Conservation (phyloP, 2,888 invertebrate species). For the Ochropleura leucogaster region DNA sequence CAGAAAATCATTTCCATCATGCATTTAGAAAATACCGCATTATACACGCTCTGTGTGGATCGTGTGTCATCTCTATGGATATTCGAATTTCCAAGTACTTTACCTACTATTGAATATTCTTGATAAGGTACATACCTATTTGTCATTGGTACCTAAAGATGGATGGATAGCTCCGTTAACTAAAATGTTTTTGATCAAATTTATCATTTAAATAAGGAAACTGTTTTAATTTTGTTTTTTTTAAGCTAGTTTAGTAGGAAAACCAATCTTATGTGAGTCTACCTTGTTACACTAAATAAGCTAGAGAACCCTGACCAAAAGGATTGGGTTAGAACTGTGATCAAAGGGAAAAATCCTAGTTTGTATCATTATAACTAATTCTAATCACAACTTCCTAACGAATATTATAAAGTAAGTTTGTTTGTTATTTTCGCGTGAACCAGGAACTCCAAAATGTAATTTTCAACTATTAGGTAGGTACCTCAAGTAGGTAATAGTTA, state of each 20-base stretch:
- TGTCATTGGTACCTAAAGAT: too few species aligned
- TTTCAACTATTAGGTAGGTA: too few species aligned
- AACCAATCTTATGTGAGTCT: background rate
- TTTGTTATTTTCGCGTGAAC: too few species aligned
- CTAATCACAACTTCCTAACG: too few species aligned
- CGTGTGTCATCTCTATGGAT: slow-evolving; percentile 14
- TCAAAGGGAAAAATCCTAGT: background rate
- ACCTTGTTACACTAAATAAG: background rate
- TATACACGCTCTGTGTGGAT: slow-evolving; percentile 17
- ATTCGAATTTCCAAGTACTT: background rate
- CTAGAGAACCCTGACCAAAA: background rate
- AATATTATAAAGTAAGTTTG: too few species aligned
- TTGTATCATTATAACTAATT: background rate
- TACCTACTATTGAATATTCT: background rate
- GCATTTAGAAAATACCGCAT: slow-evolving; percentile 45
- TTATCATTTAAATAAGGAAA: too few species aligned
- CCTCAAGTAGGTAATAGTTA: too few species aligned
- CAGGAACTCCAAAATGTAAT: too few species aligned
- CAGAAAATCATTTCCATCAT: slow-evolving; percentile 57
- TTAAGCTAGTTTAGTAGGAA: background rate
- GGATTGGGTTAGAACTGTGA: background rate
- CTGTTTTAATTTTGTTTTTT: background rate
- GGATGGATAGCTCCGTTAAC: background rate
- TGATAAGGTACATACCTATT: too few species aligned
- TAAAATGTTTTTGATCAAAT: background rate